phyloP scores from a whole-genome alignment of 2,113 vertebrate species.

The Bujurquina vittata region DNA sequence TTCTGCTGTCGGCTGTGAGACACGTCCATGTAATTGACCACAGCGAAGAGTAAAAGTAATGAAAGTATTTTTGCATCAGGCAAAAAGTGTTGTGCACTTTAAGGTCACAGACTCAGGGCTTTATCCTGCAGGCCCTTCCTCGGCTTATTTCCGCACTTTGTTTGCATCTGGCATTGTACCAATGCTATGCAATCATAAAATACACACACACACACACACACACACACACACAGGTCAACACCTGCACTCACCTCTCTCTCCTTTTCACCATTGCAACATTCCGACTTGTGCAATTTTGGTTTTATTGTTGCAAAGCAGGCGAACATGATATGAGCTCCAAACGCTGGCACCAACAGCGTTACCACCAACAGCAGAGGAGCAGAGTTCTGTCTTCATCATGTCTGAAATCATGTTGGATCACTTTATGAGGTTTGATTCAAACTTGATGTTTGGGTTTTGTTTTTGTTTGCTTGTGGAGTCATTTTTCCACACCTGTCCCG shows the following conservation, averaged over 20 bases:
- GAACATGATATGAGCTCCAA: not conserved
- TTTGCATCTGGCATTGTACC: not conserved
- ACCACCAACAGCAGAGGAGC: accelerated
- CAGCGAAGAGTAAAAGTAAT: not conserved
- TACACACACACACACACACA: not conserved
- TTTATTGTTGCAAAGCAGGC: not conserved
- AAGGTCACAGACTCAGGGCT: not conserved
- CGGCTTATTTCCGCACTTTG: not conserved
- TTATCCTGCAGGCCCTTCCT: not conserved
- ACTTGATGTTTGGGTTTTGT: not conserved
- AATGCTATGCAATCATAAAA: not conserved
- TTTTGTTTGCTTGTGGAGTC: not conserved
- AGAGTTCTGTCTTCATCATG: not conserved
- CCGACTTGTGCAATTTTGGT: not conserved
- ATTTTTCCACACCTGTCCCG: not conserved
- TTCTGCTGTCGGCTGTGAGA: not conserved
- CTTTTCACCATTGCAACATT: not conserved
- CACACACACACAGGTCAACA: not conserved
- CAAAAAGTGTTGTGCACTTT: not conserved
- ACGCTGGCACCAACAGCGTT: not conserved
- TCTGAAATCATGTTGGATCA: not conserved
- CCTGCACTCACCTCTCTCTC: not conserved
- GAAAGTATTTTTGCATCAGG: not conserved
- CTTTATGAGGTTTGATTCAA: not conserved
- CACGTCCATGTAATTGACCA: not conserved